These are phyloP conservation scores for Drosophila atroscutellata DNA, from an alignment of 2,888 invertebrate species.

Conservation along the genomic window DNA sequence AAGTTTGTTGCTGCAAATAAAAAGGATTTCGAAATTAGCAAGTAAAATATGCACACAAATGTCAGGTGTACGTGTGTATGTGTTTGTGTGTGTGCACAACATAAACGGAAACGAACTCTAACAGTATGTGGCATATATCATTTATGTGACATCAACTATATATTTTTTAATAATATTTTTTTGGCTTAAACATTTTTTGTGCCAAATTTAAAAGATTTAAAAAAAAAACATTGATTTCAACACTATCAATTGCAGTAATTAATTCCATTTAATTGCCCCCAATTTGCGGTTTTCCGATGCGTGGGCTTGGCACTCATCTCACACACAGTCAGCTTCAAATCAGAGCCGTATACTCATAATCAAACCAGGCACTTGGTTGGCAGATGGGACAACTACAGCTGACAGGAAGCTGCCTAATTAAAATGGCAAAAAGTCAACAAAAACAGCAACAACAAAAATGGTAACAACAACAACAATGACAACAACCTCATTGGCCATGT, in stretches of 20 bases:
- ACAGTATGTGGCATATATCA: conserved; percentile 63
- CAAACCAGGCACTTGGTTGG: conserved; percentile 27
- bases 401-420: conserved; percentile 72
- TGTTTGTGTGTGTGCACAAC: conserved; percentile 23
- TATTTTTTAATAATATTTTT: background rate
- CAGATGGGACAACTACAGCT: conserved; percentile 28
- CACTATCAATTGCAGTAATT: background rate
- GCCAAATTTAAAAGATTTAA: background rate
- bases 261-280: background rate
- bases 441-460: conserved; percentile 37
- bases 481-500: conserved; percentile 23
- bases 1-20: conserved; percentile 66
- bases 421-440: conserved; percentile 70
- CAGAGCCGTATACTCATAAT: conserved; percentile 34
- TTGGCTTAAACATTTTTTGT: no score
- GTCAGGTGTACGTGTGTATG: conserved; percentile 19
- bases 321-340: conserved; percentile 23
- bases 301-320: conserved; percentile 3
- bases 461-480: conserved; percentile 20
- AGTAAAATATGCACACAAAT: conserved; percentile 60
- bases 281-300: background rate
- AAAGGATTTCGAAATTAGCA: conserved; percentile 63
- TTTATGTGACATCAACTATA: conserved; percentile 31
- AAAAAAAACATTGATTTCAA: background rate
- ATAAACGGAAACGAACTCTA: conserved; percentile 66